Conservation (phyloP, 2,797 vertebrate genomes). For the Rhyacichthys aspro region DNA sequence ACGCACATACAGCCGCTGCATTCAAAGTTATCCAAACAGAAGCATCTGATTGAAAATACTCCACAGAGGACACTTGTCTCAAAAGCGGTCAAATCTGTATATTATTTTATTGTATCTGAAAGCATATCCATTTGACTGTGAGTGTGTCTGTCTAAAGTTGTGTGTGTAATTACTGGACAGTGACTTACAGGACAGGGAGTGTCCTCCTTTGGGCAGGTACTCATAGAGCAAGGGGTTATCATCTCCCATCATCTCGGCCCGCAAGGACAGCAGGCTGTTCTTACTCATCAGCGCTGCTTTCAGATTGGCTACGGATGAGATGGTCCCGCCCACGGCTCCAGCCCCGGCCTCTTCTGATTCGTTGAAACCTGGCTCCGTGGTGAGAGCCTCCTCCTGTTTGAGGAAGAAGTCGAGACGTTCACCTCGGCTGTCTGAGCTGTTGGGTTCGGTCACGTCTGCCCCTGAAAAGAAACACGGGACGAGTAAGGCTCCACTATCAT, state of each 20-base stretch:
- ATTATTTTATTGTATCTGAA: slow-evolving; percentile 20
- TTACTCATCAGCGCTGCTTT: slow-evolving; percentile 96
- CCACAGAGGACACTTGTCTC: slow-evolving; percentile 27
- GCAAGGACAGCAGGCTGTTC: slow-evolving; percentile 95
- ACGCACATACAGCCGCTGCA: slow-evolving; percentile 18
- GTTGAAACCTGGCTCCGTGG: slow-evolving; percentile 81
- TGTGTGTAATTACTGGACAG: slow-evolving; percentile 47
- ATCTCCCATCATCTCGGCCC: slow-evolving; percentile 92
- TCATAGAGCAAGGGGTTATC: slow-evolving; percentile 94
- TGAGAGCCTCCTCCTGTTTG: slow-evolving; percentile 87
- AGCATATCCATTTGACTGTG: slow-evolving; percentile 28
- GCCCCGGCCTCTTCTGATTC: slow-evolving; percentile 88
- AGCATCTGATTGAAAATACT: slow-evolving; percentile 41
- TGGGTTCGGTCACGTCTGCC: slow-evolving; percentile 86
- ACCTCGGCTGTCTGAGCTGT: slow-evolving; percentile 87
- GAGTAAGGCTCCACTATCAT: too few species aligned
- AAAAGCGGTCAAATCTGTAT: slow-evolving; percentile 31
- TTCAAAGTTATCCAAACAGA: slow-evolving; percentile 41
- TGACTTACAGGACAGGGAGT: slow-evolving; percentile 94
- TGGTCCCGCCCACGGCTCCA: slow-evolving; percentile 79
- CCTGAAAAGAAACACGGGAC: slow-evolving; percentile 75
- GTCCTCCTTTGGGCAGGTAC: slow-evolving; percentile 95
- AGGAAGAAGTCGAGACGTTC: slow-evolving; percentile 87
- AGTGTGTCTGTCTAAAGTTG: slow-evolving; percentile 26
- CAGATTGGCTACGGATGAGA: slow-evolving; percentile 90